Evolutionary conservation across 2,888 invertebrate genomes (phyloP), one percentile per base, ranked within the genome.

Genomic region (Argyresthia goedartella): DNA sequence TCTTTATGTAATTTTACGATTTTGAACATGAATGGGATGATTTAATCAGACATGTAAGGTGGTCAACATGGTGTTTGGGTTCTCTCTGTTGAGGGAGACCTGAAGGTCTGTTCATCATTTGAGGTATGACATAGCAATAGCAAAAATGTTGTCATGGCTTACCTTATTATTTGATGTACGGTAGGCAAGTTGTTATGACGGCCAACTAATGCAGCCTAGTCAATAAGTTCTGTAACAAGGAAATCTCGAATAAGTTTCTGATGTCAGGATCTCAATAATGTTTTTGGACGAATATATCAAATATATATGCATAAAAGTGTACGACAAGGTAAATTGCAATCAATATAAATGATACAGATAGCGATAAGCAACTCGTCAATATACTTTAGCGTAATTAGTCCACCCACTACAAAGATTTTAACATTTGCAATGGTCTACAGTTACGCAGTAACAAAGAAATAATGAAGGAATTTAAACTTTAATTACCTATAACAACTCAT

Each of bases 81-180:
- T 81, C 81, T n/a, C 81, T 81, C 81, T 81, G 81, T 60, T 66
- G 81, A 81, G 81, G 81, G 81, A 81, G 81, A 81, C 81, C 81
- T 81, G 81, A 81, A 69, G 78, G 80, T 78, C 73, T 33, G 54
- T 59, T 79, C 76, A 80, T 81, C 81, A 81, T 76, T 58, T 63
- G 44, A 56, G 52, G n/a, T 25, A 25, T 25, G 25, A 25, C 3
- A 4, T 25, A 25, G 25, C 25, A 25, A 25, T 25, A 25, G 6
- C 25, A 4, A 25, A 25, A 25, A 25, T 25, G 25, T 25, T 25
- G 25, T 25, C 2, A 25, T 4, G 2, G 25, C 25, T 25, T 25
- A 25, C 25, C 6, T 25, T 25, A 25, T 25, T 25, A 25, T 25
- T 41, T 13, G 13, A 3, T 41, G n/a, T 41, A 6, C 25, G 25